Conservation (phyloP, 2,113 vertebrate genomes). For the Saguinus imperator region DNA sequence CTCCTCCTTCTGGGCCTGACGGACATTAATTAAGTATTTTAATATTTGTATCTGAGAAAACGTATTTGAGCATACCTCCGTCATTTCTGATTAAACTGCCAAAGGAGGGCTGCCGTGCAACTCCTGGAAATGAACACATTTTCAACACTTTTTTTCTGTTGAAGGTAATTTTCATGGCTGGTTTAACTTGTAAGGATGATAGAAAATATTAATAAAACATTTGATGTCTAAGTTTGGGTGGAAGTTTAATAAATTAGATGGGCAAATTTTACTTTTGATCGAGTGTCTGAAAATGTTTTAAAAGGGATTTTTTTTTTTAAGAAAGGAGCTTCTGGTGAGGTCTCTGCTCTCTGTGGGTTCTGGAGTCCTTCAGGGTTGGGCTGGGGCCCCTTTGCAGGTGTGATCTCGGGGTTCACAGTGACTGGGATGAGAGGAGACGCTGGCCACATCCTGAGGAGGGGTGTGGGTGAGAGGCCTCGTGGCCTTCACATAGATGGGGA, state of each 20-base stretch:
- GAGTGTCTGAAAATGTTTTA: not conserved
- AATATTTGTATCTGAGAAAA: not conserved
- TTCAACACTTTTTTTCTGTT: constrained; percentile 41
- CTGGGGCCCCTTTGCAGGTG: accelerated
- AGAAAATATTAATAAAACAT: constrained; percentile 78
- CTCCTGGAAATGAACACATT: constrained; percentile 35
- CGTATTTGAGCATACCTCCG: not conserved
- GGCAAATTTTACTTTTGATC: not conserved
- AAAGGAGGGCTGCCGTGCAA: not conserved
- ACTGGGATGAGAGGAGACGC: not conserved
- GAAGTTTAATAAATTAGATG: constrained; percentile 45
- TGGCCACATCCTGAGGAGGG: accelerated
- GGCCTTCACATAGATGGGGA: accelerated
- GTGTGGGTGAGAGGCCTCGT: accelerated
- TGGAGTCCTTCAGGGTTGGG: accelerated
- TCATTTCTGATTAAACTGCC: constrained; percentile 36
- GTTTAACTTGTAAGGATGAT: constrained; percentile 67
- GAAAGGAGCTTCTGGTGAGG: accelerated
- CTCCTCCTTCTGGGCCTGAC: not conserved
- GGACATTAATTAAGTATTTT: constrained; percentile 2
- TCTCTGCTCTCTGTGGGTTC: not conserved
- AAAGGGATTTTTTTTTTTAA: not conserved
- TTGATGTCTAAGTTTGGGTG: constrained; percentile 68
- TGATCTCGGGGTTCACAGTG: accelerated
- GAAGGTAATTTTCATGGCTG: constrained; percentile 73